A percentile compares a stretch with the other conserved stretches of the same genome.
Evolutionary conservation across 2,888 invertebrate species (phyloP).

Genomic region (Campaea margaritaria): DNA sequence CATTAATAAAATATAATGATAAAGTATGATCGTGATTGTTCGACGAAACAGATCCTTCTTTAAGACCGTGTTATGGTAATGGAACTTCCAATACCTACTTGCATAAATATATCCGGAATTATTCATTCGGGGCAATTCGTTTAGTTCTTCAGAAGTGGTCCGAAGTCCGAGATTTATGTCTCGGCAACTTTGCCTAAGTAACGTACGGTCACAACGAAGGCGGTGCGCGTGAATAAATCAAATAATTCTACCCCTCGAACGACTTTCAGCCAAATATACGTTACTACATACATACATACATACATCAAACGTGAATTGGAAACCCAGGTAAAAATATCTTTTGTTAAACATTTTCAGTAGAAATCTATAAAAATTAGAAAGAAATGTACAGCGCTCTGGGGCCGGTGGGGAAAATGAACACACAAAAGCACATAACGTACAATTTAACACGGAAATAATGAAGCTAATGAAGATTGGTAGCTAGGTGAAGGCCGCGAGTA

Average conservation of each 20-base stretch:
- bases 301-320: constrained; percentile 21
- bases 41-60: constrained; percentile 40
- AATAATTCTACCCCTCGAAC: constrained; percentile 48
- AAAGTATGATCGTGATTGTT: constrained; percentile 25
- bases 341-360: neutral
- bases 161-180: constrained; percentile 71
- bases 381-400: constrained; percentile 5
- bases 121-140: constrained; percentile 68
- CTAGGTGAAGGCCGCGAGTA: constrained; percentile 63
- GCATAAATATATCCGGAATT: constrained; percentile 65
- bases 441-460: constrained; percentile 71
- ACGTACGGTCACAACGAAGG: constrained; percentile 59
- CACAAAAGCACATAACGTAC: constrained; percentile 48
- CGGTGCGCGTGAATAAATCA: constrained; percentile 64
- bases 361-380: constrained; percentile 15
- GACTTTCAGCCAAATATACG: constrained; percentile 29
- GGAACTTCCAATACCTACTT: constrained; percentile 49
- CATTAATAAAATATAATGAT: too few relatives aligned
- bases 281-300: constrained; percentile 10
- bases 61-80: constrained; percentile 47
- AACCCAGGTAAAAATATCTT: constrained; percentile 15
- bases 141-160: constrained; percentile 62
- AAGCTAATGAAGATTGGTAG: constrained; percentile 80
- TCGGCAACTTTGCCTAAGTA: constrained; percentile 68
- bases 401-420: constrained; percentile 28